These are phyloP conservation scores for Drosophila arizonae DNA, from an alignment of 1,140 invertebrate genomes.

Conservation along the genomic window DNA sequence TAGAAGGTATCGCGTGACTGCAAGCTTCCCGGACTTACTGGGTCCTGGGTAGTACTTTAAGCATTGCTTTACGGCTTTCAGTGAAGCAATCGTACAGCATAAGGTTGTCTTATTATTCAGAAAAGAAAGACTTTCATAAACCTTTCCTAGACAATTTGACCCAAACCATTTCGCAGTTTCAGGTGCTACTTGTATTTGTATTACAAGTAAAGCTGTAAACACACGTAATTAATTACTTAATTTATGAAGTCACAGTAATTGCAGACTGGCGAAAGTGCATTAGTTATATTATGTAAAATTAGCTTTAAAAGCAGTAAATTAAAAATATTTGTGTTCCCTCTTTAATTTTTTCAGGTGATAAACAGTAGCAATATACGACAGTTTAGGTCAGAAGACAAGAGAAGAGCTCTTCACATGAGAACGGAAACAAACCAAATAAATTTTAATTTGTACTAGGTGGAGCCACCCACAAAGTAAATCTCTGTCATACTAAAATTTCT, in stretches of 20 bases:
- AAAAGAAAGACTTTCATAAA: constrained; percentile 29
- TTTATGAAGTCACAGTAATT: background rate
- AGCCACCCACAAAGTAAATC: too few relatives aligned
- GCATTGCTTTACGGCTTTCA: constrained; percentile 41
- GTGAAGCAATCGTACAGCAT: constrained; percentile 10
- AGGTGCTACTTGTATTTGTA: constrained; percentile 26
- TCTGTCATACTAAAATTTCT: too few relatives aligned
- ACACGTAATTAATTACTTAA: background rate
- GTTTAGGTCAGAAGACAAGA: too few relatives aligned
- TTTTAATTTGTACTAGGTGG: too few relatives aligned
- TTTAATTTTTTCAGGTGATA: too few relatives aligned
- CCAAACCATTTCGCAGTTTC: constrained; percentile 48
- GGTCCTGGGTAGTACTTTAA: constrained; percentile 51
- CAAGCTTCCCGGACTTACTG: constrained; percentile 27
- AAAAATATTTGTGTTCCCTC: too few relatives aligned
- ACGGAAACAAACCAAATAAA: too few relatives aligned
- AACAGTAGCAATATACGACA: too few relatives aligned
- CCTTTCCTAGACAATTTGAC: constrained; percentile 26
- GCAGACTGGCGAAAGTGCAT: too few relatives aligned
- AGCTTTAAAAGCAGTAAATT: too few relatives aligned
- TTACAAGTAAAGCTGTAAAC: constrained; percentile 41
- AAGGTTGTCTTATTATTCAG: background rate
- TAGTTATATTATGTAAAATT: too few relatives aligned
- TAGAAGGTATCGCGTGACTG: constrained; percentile 24
- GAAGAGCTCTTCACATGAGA: too few relatives aligned